Base-by-base conservation (phyloP, 2,797 vertebrate species). In the Myotis pilosus region DNA sequence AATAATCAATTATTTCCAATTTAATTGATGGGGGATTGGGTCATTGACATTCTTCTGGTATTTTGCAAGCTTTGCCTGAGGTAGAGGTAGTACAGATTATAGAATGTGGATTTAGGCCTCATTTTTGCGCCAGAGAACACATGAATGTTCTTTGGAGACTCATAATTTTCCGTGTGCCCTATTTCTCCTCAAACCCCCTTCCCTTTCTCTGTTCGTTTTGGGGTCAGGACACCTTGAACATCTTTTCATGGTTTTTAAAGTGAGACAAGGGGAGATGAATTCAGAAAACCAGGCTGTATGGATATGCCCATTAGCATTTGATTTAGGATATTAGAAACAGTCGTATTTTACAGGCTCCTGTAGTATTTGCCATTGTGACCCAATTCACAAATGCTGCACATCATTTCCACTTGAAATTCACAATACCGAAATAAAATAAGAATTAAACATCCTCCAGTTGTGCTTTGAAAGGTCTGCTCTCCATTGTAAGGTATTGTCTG, bases 291-390 rank as follows among this genome's bases (percentile, higher is more conserved):
- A 71, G 87, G 72, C 94, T 97, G 12, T 90, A 38, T 83, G 41
- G 79, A 38, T 92, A 69, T 94, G 90, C 60, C 79, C 41, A 41
- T 6, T 71, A 96, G 94, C 92, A 97, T 96, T 94, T 96, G 90
- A 95, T 95, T 97, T 87, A 91, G 97, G 92, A 86, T 98, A 91
- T 98, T 97, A 87, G 96, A 95, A 94, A 89, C 41, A 81, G 83
- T 92, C 93, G 81, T 33, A 94, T 97, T 96, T 95, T 96, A 47
- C 69, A 94, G 95, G 57, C 62, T 75, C 15, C 64, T 78, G 44
- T 95, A 97, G 89, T 87, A 93, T 96, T 96, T 97, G 95, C 97
- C 90, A 66, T 89, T 1, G 9, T 78, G 96, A 97, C 97, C 94
- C 76, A 11, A 80, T 97, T 97, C 92, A 96, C 91, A 95, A 96